Evolutionary conservation across 64 coral and sea anemone species (phyloP), one percentile per base, ranked within the genome.

Genomic region (Stichodactyla mertensii): DNA sequence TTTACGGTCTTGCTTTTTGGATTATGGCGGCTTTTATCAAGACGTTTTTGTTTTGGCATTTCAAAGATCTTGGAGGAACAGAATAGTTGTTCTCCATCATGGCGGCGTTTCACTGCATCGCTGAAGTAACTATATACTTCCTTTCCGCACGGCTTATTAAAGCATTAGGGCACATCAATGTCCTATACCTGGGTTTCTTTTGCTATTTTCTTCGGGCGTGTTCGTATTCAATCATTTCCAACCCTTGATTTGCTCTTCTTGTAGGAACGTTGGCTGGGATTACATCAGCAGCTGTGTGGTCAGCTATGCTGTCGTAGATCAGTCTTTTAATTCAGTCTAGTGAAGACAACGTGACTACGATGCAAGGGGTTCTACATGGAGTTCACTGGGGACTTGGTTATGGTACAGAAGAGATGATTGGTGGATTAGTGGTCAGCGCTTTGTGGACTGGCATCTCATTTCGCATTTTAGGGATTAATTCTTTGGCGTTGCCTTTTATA

Each of bases 11-110:
- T 87, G 51, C 58, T 77, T 82, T 92, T 86, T 82, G 90, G 90
- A 52, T 64, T 10, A 22, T 82, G n/a, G 54, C 54, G 51, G 84
- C 84, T 26, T 92, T 92, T 45, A 92, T 70, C n/a, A 87, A 87
- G 52, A 87, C 84, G 0, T 92, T 92, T 82, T 52, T 92, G 16
- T 92, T 92, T 51, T 92, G 90, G 90, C 85, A 92, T 55, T 53
- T 92, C 12, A 82, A 87, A 15, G 90, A 92, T 13, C 57, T 92
- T 45, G 90, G 90, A 5, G 90, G 90, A 5, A 86, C 85, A 4
- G 85, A 87, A 52, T 1, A 86, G 16, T 60, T 92, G 1, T 92
- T 92, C 52, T 85, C 84, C 71, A 31, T 92, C 8, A 82, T 92
- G 23, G 64, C 77, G 26, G 84, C 85, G 52, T 14, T 87, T 27